Percentiles rank a stretch among this genome's conserved stretches.
phyloP scores from a whole-genome alignment of 2,113 vertebrate species.

The Meles meles region DNA sequence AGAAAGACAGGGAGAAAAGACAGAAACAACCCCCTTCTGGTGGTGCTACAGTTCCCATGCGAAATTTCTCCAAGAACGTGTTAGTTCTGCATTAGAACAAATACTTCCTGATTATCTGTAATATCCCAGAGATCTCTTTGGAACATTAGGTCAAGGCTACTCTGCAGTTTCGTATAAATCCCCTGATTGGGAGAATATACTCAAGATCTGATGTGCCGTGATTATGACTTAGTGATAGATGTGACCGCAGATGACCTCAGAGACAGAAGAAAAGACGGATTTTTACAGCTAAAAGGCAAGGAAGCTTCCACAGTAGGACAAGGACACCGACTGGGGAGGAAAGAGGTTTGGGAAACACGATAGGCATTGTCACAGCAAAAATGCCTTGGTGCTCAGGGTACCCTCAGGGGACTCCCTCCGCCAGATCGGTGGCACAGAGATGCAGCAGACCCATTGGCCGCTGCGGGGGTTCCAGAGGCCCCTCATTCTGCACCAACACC shows the following conservation, averaged over 20 bases:
- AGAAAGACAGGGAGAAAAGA: not conserved
- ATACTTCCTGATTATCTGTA: not conserved
- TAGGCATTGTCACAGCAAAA: accelerated
- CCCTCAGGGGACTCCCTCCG: not conserved
- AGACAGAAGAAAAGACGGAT: not conserved
- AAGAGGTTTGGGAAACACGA: not conserved
- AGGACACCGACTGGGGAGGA: not conserved
- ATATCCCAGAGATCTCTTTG: not conserved
- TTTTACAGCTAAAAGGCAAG: not conserved
- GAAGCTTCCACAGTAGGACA: not conserved
- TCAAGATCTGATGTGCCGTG: not conserved
- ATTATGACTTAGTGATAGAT: not conserved
- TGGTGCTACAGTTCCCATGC: accelerated
- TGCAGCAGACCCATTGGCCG: accelerated
- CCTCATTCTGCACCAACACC: accelerated
- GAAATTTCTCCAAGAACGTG: not conserved
- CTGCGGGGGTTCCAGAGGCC: accelerated
- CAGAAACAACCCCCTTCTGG: accelerated
- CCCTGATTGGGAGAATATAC: not conserved
- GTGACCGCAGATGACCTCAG: not conserved
- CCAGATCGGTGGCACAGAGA: not conserved
- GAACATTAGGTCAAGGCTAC: not conserved
- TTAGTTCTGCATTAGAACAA: not conserved
- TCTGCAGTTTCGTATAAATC: not conserved
- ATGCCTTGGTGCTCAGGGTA: accelerated